These are phyloP conservation scores for Phortica okadai DNA, from an alignment of 2,888 invertebrate genomes.

Conservation along the genomic window DNA sequence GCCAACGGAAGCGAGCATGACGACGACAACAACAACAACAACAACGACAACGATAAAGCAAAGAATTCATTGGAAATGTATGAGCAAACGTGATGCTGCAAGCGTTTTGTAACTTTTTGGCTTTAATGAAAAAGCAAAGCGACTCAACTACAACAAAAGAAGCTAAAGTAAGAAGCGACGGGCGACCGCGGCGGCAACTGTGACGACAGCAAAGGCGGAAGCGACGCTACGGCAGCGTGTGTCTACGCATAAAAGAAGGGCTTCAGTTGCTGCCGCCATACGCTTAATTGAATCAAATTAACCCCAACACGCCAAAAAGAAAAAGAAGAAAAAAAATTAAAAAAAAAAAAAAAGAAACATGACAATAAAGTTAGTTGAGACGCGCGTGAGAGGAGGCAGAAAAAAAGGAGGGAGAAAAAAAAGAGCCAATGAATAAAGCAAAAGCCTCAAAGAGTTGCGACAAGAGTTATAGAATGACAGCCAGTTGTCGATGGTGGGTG, in stretches of 20 bases:
- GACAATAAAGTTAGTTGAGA: background rate
- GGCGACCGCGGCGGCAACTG: no score
- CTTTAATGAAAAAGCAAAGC: slow-evolving; percentile 1
- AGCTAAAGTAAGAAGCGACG: background rate
- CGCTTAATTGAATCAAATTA: slow-evolving; percentile 66
- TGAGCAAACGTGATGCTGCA: slow-evolving; percentile 64
- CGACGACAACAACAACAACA: slow-evolving; percentile 41
- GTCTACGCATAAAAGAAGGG: slow-evolving; percentile 49
- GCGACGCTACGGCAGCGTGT: background rate
- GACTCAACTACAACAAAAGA: background rate
- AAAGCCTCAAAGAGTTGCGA: slow-evolving; percentile 5
- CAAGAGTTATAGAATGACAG: background rate
- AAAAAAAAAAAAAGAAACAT: background rate
- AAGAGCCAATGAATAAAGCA: background rate
- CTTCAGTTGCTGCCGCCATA: slow-evolving; percentile 47
- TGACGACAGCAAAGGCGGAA: no score
- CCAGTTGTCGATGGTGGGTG: background rate
- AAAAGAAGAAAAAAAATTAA: background rate
- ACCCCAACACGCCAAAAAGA: slow-evolving; percentile 53
- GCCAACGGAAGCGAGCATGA: slow-evolving; percentile 54
- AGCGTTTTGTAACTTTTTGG: slow-evolving; percentile 59
- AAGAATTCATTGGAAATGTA: background rate
- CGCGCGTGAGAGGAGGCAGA: background rate
- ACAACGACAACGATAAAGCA: slow-evolving; percentile 19
- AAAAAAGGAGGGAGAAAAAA: background rate